Conservation (phyloP, 53 echinoderm and acorn worm genomes). For the Temnopleurus reevesii region DNA sequence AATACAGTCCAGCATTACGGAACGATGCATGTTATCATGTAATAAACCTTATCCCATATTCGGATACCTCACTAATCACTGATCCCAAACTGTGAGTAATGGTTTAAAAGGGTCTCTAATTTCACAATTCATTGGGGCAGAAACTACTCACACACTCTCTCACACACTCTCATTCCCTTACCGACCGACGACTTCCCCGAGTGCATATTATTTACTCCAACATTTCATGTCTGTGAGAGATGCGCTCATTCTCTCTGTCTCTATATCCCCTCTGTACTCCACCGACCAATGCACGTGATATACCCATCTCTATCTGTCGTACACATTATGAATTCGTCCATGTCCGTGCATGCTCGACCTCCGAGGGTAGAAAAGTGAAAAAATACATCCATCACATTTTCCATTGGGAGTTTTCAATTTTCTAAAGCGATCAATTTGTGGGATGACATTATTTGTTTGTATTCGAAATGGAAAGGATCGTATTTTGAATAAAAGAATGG, state of each 20-base stretch:
- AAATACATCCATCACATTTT: conserved; percentile 25
- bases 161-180: neutral
- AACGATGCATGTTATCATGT: neutral
- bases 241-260: too few relatives aligned
- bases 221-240: conserved; percentile 18
- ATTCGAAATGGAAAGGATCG: too few relatives aligned
- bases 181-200: too few relatives aligned
- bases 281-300: neutral
- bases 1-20: neutral
- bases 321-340: neutral
- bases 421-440: conserved; percentile 5
- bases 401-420: conserved; percentile 33
- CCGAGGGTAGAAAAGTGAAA: neutral
- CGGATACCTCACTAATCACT: neutral
- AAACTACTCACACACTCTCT: neutral
- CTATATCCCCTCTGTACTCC: neutral
- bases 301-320: conserved; percentile 2
- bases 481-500: too few relatives aligned
- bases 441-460: neutral
- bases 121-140: conserved; percentile 11
- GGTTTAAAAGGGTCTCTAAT: conserved; percentile 36
- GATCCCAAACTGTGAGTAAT: conserved; percentile 22
- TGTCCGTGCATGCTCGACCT: conserved; percentile 2
- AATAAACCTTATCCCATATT: neutral
- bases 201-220: neutral